Conservation (phyloP, 1,140 invertebrate genomes). For the Gonioctena quinquepunctata region DNA sequence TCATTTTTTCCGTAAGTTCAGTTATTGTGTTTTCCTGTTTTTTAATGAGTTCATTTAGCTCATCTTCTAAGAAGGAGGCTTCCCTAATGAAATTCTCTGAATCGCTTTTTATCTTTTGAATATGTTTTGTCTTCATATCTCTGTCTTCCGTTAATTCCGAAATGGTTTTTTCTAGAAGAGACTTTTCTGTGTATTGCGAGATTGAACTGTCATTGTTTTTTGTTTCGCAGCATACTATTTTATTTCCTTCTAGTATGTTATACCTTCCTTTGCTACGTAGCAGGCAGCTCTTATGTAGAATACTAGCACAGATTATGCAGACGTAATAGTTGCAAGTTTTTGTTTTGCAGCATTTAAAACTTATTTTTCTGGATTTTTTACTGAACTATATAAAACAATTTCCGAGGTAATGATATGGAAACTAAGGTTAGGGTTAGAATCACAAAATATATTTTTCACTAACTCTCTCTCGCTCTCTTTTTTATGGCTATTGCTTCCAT, state of each 20-base stretch:
- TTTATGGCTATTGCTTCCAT: no score
- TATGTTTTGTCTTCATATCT: neutral
- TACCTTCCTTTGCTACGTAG: neutral
- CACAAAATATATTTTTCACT: no score
- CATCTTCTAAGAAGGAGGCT: neutral
- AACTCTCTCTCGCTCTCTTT: no score
- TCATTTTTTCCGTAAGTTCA: neutral
- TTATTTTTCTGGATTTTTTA: no score
- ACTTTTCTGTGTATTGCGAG: neutral
- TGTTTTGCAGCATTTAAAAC: neutral
- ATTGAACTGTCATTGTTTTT: neutral
- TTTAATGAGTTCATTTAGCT: neutral
- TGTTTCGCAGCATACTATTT: neutral
- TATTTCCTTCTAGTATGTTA: neutral
- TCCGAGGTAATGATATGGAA: no score
- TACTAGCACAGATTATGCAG: neutral
- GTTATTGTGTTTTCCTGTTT: neutral
- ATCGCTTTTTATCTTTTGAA: neutral
- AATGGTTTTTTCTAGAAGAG: neutral
- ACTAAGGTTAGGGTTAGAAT: no score
- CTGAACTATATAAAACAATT: no score
- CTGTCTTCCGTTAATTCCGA: neutral
- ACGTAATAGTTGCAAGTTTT: neutral
- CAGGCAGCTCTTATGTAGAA: neutral
- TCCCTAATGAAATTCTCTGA: neutral